These are phyloP conservation scores for Blera fallax DNA, from an alignment of 2,888 invertebrate genomes.

Conservation along the genomic window DNA sequence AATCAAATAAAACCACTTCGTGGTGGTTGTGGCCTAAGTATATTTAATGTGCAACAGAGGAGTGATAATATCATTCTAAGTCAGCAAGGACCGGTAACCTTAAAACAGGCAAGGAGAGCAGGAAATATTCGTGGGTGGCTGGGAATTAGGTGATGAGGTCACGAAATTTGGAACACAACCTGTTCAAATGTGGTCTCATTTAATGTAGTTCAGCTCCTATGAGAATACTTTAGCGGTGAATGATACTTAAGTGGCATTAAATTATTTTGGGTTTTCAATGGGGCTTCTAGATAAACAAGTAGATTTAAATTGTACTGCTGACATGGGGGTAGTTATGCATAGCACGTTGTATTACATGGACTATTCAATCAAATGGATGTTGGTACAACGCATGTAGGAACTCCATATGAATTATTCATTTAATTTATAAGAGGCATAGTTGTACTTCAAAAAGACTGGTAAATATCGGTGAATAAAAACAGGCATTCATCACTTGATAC, in stretches of 20 bases:
- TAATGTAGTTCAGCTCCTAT: neutral
- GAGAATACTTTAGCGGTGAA: neutral
- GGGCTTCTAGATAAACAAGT: neutral
- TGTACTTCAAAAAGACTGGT: neutral
- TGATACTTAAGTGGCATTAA: neutral
- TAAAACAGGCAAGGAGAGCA: neutral
- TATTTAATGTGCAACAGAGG: neutral
- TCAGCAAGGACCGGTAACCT: neutral
- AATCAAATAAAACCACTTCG: neutral
- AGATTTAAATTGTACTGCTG: neutral
- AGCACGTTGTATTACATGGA: too few relatives aligned
- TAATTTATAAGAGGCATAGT: neutral
- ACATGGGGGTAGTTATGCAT: neutral
- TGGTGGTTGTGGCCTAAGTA: neutral
- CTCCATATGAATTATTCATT: neutral
- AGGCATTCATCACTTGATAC: too few relatives aligned
- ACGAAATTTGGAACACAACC: neutral
- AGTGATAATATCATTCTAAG: neutral
- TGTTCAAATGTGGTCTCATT: neutral
- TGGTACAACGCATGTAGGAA: neutral
- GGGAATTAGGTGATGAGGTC: neutral
- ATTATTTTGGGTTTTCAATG: neutral
- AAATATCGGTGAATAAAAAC: too few relatives aligned
- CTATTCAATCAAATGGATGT: too few relatives aligned
- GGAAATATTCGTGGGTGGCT: neutral